These are phyloP conservation scores for Candidula unifasciata DNA, from an alignment of 2,888 invertebrate genomes.

Conservation along the genomic window DNA sequence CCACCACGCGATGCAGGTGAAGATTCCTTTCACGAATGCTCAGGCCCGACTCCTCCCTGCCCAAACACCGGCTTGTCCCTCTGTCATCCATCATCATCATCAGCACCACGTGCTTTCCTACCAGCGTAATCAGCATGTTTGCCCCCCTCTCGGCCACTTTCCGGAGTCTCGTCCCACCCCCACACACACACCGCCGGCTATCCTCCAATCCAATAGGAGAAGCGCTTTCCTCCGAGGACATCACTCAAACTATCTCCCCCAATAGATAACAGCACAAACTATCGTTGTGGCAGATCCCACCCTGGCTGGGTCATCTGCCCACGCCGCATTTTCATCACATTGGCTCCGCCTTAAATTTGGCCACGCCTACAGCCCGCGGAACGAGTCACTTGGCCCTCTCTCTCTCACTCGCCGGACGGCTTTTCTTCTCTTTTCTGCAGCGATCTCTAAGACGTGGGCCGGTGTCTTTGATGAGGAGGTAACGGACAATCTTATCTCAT, in stretches of 20 bases:
- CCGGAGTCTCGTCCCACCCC: background rate
- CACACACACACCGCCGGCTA: background rate
- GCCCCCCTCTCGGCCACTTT: background rate
- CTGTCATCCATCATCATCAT: constrained; percentile 34
- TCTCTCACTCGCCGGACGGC: too few relatives aligned
- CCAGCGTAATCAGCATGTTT: constrained; percentile 3
- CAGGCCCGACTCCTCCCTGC: constrained; percentile 27
- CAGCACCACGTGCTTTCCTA: constrained; percentile 16
- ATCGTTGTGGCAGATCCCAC: constrained; percentile 24
- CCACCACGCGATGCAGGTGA: background rate
- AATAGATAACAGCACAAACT: constrained; percentile 20
- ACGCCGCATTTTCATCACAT: constrained; percentile 15
- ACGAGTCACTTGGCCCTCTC: background rate
- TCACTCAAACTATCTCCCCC: constrained; percentile 43
- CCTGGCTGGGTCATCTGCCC: constrained; percentile 3
- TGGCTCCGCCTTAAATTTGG: constrained; percentile 17
- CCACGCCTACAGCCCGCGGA: constrained; percentile 11
- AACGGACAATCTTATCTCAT: too few relatives aligned
- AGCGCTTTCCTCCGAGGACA: constrained; percentile 13
- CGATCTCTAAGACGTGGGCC: background rate
- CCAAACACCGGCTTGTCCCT: constrained; percentile 42
- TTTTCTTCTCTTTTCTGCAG: too few relatives aligned
- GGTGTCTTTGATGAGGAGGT: too few relatives aligned
- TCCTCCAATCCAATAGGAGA: constrained; percentile 41
- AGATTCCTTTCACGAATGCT: constrained; percentile 6